Evolutionary conservation across 1,140 invertebrate genomes (phyloP).

Genomic region (Trichonephila clavata): DNA sequence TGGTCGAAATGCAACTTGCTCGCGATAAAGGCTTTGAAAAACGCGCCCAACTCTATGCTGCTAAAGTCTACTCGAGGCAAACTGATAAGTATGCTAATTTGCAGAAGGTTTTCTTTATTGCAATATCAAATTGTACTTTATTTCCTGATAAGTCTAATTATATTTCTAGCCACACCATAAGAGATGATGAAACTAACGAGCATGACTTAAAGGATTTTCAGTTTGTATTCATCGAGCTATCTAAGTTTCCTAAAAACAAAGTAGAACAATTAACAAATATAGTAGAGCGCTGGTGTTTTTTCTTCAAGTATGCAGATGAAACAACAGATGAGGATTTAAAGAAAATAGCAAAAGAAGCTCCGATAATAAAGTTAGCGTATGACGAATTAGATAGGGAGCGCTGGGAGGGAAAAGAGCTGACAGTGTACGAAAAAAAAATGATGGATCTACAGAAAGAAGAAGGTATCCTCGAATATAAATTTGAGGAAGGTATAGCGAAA

Average conservation of each 20-base stretch:
- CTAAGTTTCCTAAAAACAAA: slow-evolving; percentile 62
- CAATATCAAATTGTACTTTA: slow-evolving; percentile 32
- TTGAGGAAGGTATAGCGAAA: background rate
- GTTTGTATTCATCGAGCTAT: slow-evolving; percentile 45
- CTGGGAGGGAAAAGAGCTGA: slow-evolving; percentile 7
- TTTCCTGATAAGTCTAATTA: slow-evolving; percentile 48
- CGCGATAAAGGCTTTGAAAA: too few relatives aligned
- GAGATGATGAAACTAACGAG: background rate
- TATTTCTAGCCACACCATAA: slow-evolving; percentile 34
- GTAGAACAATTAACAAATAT: slow-evolving; percentile 61
- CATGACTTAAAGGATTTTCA: slow-evolving; percentile 62
- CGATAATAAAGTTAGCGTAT: slow-evolving; percentile 36
- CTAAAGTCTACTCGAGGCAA: too few relatives aligned
- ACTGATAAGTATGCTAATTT: too few relatives aligned
- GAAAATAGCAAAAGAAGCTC: slow-evolving; percentile 36
- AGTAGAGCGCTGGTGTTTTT: slow-evolving; percentile 43
- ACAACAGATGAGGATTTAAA: slow-evolving; percentile 36
- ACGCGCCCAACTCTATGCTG: too few relatives aligned
- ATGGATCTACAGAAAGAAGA: slow-evolving; percentile 17
- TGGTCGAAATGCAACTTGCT: too few relatives aligned
- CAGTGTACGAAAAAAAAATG: slow-evolving; percentile 9
- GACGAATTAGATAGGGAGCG: slow-evolving; percentile 37
- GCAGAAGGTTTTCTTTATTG: slow-evolving; percentile 56
- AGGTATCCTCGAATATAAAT: background rate
- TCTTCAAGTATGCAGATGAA: slow-evolving; percentile 54